A percentile compares a stretch with the other conserved stretches of the same genome.
phyloP scores from a whole-genome alignment of 2,888 invertebrate species.

The Leptogaster cylindrica region DNA sequence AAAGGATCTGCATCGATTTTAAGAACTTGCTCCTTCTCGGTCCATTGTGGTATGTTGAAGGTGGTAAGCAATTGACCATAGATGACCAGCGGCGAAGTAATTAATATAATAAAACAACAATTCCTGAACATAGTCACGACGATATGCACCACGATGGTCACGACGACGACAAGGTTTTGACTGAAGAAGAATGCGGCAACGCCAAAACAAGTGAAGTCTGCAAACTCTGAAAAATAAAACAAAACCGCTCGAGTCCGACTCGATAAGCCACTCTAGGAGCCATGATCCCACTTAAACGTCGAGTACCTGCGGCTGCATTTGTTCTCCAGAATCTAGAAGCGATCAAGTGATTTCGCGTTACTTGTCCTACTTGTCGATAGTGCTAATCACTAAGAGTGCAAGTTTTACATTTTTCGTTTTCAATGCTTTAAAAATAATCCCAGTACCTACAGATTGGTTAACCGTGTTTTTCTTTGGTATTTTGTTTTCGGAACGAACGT shows the following conservation, averaged over 20 bases:
- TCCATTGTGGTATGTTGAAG: slow-evolving; percentile 48
- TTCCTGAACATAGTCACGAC: slow-evolving; percentile 15
- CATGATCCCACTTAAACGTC: slow-evolving; percentile 2
- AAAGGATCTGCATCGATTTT: slow-evolving; percentile 48
- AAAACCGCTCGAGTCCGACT: slow-evolving; percentile 29
- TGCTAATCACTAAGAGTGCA: slow-evolving; percentile 26
- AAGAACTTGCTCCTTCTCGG: not conserved
- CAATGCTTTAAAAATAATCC: not conserved
- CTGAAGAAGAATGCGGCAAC: slow-evolving; percentile 25
- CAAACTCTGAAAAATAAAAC: slow-evolving; percentile 17
- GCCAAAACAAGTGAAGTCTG: slow-evolving; percentile 19
- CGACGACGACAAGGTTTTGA: slow-evolving; percentile 40
- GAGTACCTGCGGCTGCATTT: not conserved
- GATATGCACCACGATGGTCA: no score
- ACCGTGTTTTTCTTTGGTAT: not conserved
- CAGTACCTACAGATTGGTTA: not conserved
- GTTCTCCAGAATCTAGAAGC: not conserved
- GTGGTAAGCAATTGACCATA: slow-evolving; percentile 47
- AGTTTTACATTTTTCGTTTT: slow-evolving; percentile 8
- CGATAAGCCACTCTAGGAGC: slow-evolving; percentile 20
- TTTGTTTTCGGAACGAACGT: no score
- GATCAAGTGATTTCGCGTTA: slow-evolving; percentile 12
- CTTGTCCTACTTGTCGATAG: slow-evolving; percentile 9
- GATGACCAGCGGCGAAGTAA: not conserved
- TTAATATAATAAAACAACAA: no score